phyloP scores from a whole-genome alignment of 2,888 invertebrate genomes.

The Resseliella maxima region DNA sequence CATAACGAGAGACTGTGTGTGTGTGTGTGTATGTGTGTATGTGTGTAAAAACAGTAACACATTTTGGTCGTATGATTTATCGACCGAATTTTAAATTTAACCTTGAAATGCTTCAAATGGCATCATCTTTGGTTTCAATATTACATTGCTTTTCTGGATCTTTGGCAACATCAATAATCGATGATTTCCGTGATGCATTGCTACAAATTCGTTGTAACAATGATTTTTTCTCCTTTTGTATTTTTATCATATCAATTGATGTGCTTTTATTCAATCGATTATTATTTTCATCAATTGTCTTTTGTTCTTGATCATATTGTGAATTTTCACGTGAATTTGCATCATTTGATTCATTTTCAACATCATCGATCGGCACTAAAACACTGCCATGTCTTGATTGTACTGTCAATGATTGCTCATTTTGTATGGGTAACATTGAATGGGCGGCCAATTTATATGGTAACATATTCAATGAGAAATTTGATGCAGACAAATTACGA shows the following conservation, averaged over 20 bases:
- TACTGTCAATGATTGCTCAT: neutral
- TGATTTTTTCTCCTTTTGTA: neutral
- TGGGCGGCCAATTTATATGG: constrained; percentile 18
- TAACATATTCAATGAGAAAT: constrained; percentile 53
- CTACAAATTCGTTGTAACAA: neutral
- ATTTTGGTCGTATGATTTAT: too few species aligned
- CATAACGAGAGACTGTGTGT: too few species aligned
- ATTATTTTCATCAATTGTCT: constrained; percentile 29
- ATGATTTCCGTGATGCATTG: neutral
- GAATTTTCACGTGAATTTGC: neutral
- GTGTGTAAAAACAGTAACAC: too few species aligned
- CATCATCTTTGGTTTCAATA: constrained; percentile 42
- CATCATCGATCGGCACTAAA: constrained; percentile 31
- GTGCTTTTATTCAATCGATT: neutral
- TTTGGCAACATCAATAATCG: neutral
- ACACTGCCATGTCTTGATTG: constrained; percentile 27
- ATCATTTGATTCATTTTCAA: constrained; percentile 17
- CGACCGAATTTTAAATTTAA: neutral
- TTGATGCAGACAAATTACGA: constrained; percentile 38
- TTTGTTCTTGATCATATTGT: neutral
- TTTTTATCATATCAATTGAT: neutral
- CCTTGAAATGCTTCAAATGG: constrained; percentile 23
- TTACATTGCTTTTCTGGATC: neutral
- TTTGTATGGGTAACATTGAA: constrained; percentile 9
- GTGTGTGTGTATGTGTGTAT: too few species aligned